Conservation (phyloP, 2,113 vertebrate genomes). For the Oreochromis tanganicae region DNA sequence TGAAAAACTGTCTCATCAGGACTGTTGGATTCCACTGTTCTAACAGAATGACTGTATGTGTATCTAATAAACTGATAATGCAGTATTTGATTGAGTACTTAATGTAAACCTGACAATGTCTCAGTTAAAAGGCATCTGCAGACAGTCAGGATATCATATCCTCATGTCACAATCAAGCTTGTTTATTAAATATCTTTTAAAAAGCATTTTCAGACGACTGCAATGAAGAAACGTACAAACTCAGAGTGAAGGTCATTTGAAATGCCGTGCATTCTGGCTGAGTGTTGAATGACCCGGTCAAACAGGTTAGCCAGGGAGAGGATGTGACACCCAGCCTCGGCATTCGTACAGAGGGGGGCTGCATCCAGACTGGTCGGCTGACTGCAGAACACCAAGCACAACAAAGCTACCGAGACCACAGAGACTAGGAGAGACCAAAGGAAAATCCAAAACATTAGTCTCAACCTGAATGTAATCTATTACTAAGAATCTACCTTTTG, state of each 20-base stretch:
- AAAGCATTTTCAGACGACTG: not conserved
- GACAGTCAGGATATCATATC: not conserved
- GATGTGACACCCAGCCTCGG: slow-evolving; percentile 48
- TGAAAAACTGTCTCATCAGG: not conserved
- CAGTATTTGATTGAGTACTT: fast-evolving
- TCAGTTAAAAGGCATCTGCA: not conserved
- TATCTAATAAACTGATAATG: not conserved
- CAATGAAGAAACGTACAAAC: slow-evolving; percentile 58
- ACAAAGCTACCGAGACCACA: not conserved
- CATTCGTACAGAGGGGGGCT: slow-evolving; percentile 53
- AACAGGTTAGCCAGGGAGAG: slow-evolving; percentile 72
- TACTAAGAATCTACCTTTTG: not conserved
- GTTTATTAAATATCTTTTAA: not conserved
- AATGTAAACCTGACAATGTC: not conserved
- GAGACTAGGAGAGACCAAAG: not conserved
- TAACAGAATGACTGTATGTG: not conserved
- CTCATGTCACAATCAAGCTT: too few species aligned
- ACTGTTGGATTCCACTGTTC: not conserved
- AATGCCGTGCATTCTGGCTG: slow-evolving; percentile 72
- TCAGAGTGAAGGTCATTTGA: slow-evolving; percentile 73
- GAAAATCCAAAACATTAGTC: not conserved
- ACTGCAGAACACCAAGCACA: slow-evolving; percentile 24
- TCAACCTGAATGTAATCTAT: not conserved
- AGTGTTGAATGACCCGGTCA: slow-evolving; percentile 78
- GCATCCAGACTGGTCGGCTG: not conserved